These are phyloP conservation scores for Ophiothrix spiculata DNA, from an alignment of 35 echinoderm and acorn worm genomes.

Conservation along the genomic window DNA sequence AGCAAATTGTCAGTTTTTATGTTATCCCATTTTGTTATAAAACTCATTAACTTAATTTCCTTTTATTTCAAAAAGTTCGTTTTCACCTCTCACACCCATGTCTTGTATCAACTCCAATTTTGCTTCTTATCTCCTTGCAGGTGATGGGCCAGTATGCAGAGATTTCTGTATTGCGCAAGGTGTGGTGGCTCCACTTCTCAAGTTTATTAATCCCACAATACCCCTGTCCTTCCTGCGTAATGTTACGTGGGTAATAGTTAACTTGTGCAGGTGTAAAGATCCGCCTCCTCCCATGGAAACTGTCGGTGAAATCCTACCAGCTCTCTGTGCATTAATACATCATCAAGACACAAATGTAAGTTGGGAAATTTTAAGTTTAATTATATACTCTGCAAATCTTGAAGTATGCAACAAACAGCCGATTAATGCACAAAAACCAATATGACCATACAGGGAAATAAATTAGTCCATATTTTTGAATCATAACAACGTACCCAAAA, in stretches of 20 bases:
- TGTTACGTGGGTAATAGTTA: slow-evolving; percentile 97
- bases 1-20: no score
- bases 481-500: no score
- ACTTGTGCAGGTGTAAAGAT: slow-evolving; percentile 94
- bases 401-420: no score
- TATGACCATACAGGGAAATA: no score
- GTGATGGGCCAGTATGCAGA: slow-evolving; percentile 93
- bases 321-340: slow-evolving; percentile 77
- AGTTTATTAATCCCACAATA: slow-evolving; percentile 93
- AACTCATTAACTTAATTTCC: no score
- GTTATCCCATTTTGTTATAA: no score
- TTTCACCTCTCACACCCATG: no score
- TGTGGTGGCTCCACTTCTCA: slow-evolving; percentile 78
- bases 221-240: slow-evolving; percentile 96
- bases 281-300: slow-evolving; percentile 76
- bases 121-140: slow-evolving; percentile 24
- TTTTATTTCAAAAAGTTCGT: no score
- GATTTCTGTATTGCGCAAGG: slow-evolving; percentile 89
- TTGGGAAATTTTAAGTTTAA: no score
- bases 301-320: slow-evolving; percentile 74
- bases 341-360: slow-evolving; percentile 98
- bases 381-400: no score
- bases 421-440: no score
- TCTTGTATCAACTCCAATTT: neutral
- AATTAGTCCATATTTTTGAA: no score